Conservation (phyloP, 2,888 invertebrate genomes). For the Drosophila neotestacea region DNA sequence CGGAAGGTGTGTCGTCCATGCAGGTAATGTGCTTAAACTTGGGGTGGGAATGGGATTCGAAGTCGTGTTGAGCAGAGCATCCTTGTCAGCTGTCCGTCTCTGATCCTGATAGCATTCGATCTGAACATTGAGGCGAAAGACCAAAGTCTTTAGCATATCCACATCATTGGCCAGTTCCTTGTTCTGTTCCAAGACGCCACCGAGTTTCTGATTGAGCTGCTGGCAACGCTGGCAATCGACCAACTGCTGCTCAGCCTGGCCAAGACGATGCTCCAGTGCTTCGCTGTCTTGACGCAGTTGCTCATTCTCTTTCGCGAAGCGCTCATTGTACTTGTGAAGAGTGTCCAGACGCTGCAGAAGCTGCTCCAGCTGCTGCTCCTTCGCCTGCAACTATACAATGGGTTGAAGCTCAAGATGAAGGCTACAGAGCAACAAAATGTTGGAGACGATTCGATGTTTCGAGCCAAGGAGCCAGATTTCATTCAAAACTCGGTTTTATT, state of each 20-base stretch:
- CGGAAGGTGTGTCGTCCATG: slow-evolving; percentile 62
- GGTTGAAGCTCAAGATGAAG: too few relatives aligned
- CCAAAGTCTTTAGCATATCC: slow-evolving; percentile 90
- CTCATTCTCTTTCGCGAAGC: slow-evolving; percentile 88
- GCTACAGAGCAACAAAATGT: too few relatives aligned
- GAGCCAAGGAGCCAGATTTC: too few relatives aligned
- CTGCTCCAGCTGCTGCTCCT: slow-evolving; percentile 87
- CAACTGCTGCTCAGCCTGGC: slow-evolving; percentile 80
- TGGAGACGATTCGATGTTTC: too few relatives aligned
- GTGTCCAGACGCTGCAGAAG: slow-evolving; percentile 88
- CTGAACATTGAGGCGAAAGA: slow-evolving; percentile 92
- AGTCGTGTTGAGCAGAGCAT: neutral
- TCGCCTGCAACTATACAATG: slow-evolving; percentile 86
- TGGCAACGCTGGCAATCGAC: slow-evolving; percentile 83
- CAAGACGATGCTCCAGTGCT: slow-evolving; percentile 86
- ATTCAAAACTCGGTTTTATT: too few relatives aligned
- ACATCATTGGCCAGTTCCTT: slow-evolving; percentile 88
- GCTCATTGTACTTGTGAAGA: slow-evolving; percentile 87
- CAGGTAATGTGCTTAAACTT: slow-evolving; percentile 34
- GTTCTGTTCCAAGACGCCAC: slow-evolving; percentile 86
- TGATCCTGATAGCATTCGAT: slow-evolving; percentile 92
- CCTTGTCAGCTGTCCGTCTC: slow-evolving; percentile 2
- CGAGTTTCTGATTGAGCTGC: slow-evolving; percentile 67
- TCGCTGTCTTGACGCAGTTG: slow-evolving; percentile 86
- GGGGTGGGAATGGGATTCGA: neutral